Percentiles rank a stretch among this genome's conserved stretches.
phyloP scores from a whole-genome alignment of 2,797 vertebrate genomes.

The Lateolabrax maculatus region DNA sequence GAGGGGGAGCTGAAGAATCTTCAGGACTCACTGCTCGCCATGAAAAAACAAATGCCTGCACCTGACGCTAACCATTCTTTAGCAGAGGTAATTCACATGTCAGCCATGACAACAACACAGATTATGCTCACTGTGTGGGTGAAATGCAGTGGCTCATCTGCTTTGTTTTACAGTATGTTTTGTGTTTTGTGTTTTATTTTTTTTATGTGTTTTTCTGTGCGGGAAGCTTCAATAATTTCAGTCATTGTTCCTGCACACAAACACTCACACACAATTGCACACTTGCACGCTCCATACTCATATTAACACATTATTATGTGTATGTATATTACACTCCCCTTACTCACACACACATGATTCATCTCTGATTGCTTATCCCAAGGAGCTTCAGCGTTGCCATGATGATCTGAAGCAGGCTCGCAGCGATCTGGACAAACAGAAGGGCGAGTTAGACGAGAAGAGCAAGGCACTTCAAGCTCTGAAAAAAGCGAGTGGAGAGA shows the following conservation, averaged over 20 bases:
- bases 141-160: conserved; percentile 41
- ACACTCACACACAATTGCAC: conserved; percentile 5
- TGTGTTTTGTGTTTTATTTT: too few species aligned
- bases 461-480: conserved; percentile 81
- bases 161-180: conserved; percentile 33
- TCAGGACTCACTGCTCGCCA: conserved; percentile 69
- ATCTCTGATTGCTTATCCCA: conserved; percentile 68
- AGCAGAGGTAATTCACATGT: conserved; percentile 82
- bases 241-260: conserved; percentile 31
- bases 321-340: conserved; percentile 29
- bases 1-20: conserved; percentile 88
- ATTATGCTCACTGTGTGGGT: conserved; percentile 54
- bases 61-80: conserved; percentile 67
- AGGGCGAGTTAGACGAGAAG: conserved; percentile 76
- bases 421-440: conserved; percentile 80
- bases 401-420: conserved; percentile 80
- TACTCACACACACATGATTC: conserved; percentile 40
- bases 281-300: conserved; percentile 8
- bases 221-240: background rate
- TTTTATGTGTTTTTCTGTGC: conserved; percentile 1
- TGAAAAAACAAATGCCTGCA: conserved; percentile 80
- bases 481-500: conserved; percentile 74
- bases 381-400: conserved; percentile 86
- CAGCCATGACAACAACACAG: conserved; percentile 19
- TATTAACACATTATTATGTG: conserved; percentile 26